Conservation (phyloP, 2,113 vertebrate genomes). For the Syngnathoides biaculeatus region DNA sequence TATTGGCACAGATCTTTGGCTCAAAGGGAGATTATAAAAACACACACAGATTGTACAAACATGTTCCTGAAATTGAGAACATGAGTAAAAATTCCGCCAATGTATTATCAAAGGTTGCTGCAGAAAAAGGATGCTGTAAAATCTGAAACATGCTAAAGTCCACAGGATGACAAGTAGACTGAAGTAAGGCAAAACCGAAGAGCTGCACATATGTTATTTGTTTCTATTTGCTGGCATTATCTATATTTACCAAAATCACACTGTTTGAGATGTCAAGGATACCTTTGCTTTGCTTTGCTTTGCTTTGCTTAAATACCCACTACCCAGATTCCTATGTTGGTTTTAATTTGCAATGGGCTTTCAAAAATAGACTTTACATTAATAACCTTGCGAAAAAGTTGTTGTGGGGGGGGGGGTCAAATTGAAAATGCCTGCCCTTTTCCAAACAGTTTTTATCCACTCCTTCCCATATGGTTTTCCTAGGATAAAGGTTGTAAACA, state of each 20-base stretch:
- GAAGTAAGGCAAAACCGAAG: neutral
- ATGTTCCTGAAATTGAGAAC: slow-evolving; percentile 1
- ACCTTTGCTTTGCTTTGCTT: too few relatives aligned
- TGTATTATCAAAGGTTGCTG: neutral
- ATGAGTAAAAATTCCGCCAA: slow-evolving; percentile 1
- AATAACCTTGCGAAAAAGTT: neutral
- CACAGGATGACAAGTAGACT: neutral
- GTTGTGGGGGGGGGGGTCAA: too few relatives aligned
- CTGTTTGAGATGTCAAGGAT: neutral
- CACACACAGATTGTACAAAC: slow-evolving; percentile 6
- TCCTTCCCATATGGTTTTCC: neutral
- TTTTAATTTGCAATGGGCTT: slow-evolving; percentile 1
- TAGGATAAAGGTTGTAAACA: neutral
- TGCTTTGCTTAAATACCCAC: neutral
- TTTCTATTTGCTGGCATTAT: neutral
- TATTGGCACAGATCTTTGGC: neutral
- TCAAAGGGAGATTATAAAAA: slow-evolving; percentile 10
- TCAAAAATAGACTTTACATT: slow-evolving; percentile 4
- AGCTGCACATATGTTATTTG: neutral
- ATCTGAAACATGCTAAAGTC: neutral
- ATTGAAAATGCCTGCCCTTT: slow-evolving; percentile 2
- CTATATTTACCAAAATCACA: neutral
- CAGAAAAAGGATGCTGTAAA: neutral
- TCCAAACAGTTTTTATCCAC: neutral
- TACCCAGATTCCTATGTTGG: neutral